These are phyloP conservation scores for Bombus breviceps DNA, from an alignment of 1,140 invertebrate species.

Conservation along the genomic window DNA sequence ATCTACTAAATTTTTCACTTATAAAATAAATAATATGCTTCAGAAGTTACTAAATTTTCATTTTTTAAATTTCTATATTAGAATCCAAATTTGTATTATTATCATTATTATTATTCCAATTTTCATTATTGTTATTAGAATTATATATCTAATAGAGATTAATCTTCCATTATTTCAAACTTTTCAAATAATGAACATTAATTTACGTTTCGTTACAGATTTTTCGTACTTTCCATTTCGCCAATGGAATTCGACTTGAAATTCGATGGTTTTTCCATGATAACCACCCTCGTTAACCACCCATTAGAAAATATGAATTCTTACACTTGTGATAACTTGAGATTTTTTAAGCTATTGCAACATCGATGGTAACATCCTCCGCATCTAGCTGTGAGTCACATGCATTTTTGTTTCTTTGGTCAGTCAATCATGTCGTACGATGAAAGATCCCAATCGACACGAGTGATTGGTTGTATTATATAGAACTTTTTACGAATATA, in stretches of 20 bases:
- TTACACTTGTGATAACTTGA: not conserved
- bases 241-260: not conserved
- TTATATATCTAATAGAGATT: too few species aligned
- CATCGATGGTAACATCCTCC: not conserved
- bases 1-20: too few species aligned
- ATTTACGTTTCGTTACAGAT: not conserved
- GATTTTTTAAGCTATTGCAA: not conserved
- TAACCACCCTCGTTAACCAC: not conserved
- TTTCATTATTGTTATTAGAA: too few species aligned
- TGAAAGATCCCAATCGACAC: not conserved
- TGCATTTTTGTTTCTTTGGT: not conserved
- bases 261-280: not conserved
- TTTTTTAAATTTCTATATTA: too few species aligned
- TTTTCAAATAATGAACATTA: not conserved
- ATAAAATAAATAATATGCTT: too few species aligned
- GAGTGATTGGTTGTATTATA: not conserved
- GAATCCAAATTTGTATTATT: too few species aligned
- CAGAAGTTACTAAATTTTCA: too few species aligned
- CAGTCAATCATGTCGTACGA: not conserved
- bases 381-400: not conserved
- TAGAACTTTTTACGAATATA: not conserved
- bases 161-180: too few species aligned
- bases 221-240: not conserved
- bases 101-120: too few species aligned
- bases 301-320: not conserved